phyloP scores from a whole-genome alignment of 2,888 invertebrate genomes.

The Zeuzera pyrina region DNA sequence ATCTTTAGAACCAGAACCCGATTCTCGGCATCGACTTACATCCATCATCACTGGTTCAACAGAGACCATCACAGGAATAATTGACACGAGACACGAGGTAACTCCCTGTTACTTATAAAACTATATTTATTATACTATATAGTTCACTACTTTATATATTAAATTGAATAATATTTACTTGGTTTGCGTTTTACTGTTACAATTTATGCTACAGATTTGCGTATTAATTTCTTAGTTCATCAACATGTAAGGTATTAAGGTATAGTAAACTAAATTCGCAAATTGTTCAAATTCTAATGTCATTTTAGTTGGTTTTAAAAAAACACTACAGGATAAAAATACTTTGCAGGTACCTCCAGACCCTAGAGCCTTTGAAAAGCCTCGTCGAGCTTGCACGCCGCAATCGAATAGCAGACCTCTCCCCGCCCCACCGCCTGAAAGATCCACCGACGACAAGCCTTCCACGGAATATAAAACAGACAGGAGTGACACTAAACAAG shows the following conservation, averaged over 20 bases:
- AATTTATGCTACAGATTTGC: too few relatives aligned
- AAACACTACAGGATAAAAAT: not conserved
- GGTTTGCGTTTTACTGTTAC: too few relatives aligned
- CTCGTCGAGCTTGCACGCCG: conserved; percentile 57
- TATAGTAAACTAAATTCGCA: too few relatives aligned
- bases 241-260: too few relatives aligned
- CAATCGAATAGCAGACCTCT: conserved; percentile 58
- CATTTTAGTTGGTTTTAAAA: not conserved
- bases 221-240: too few relatives aligned
- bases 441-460: conserved; percentile 17
- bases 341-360: conserved; percentile 53
- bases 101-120: not conserved
- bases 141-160: too few relatives aligned
- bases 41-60: conserved; percentile 79
- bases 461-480: conserved; percentile 11
- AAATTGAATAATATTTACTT: too few relatives aligned
- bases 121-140: not conserved
- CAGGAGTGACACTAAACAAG: conserved; percentile 14
- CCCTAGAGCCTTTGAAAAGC: conserved; percentile 61
- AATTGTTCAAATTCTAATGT: too few relatives aligned
- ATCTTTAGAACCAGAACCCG: conserved; percentile 59
- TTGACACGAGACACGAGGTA: conserved; percentile 76
- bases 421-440: conserved; percentile 55
- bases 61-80: conserved; percentile 80
- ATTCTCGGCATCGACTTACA: conserved; percentile 57